Evolutionary conservation across 1,140 invertebrate species (phyloP).

Genomic region (Drosophila malerkotliana): DNA sequence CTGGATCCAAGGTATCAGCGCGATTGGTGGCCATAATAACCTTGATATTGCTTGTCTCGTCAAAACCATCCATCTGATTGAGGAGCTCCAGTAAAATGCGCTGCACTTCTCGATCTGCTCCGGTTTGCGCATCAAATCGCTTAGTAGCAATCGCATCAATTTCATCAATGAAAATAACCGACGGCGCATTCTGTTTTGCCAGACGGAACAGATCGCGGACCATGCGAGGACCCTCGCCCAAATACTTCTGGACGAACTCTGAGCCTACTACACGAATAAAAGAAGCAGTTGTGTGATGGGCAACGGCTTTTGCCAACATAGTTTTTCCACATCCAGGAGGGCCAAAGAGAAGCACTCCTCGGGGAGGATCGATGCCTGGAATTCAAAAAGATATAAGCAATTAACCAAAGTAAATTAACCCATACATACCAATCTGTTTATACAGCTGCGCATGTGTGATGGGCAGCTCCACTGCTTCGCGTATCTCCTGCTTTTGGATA

Average conservation of each 20-base stretch:
- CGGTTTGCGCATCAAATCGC: conserved; percentile 99
- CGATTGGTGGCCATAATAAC: conserved; percentile 99
- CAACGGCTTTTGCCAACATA: conserved; percentile 99
- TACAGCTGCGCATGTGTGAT: conserved; percentile 99
- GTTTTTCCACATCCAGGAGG: conserved; percentile 97
- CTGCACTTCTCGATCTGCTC: conserved; percentile 99
- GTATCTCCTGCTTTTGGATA: conserved; percentile 99
- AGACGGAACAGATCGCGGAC: conserved; percentile 99
- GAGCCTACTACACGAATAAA: conserved; percentile 99
- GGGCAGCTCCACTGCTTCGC: conserved; percentile 99
- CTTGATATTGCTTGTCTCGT: conserved; percentile 99
- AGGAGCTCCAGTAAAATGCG: conserved; percentile 98
- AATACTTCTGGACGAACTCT: conserved; percentile 99
- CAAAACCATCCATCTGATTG: conserved; percentile 99
- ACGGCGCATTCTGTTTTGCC: conserved; percentile 99
- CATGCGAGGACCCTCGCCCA: conserved; percentile 99
- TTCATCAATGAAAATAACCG: conserved; percentile 99
- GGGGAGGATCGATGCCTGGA: conserved; percentile 93
- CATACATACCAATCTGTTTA: conserved; percentile 92
- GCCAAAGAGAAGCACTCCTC: conserved; percentile 99
- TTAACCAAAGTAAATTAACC: no score
- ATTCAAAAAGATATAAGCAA: not conserved
- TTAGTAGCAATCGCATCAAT: conserved; percentile 99
- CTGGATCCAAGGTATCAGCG: conserved; percentile 99
- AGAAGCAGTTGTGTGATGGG: conserved; percentile 98